These are phyloP conservation scores for Lamellibrachia luymesi DNA, from an alignment of 1,140 invertebrate species.

Conservation along the genomic window DNA sequence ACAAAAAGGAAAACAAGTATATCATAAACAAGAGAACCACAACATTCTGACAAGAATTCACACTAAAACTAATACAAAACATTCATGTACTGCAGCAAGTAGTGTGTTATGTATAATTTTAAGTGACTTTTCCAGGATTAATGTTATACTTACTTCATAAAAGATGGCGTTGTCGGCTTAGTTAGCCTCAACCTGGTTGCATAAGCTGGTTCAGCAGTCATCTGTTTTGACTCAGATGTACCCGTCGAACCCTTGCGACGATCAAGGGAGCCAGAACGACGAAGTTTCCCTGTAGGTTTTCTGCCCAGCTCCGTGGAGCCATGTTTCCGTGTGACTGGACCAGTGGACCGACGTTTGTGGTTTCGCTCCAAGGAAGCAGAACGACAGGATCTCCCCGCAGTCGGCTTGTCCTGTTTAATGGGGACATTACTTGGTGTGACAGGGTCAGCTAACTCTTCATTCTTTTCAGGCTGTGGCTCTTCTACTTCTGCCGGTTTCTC, in stretches of 20 bases:
- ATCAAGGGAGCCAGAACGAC: not conserved
- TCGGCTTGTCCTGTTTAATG: not conserved
- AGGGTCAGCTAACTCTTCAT: not conserved
- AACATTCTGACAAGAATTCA: too few species aligned
- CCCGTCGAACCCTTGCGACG: not conserved
- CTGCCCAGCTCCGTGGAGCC: not conserved
- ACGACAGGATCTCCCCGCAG: not conserved
- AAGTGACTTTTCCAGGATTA: too few species aligned
- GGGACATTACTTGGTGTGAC: not conserved
- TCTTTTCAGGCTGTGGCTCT: not conserved
- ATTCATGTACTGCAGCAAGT: too few species aligned
- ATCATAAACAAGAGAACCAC: not conserved
- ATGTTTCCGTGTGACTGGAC: not conserved
- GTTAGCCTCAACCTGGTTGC: conserved; percentile 27
- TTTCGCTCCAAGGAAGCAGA: not conserved
- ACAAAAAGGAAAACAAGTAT: not conserved
- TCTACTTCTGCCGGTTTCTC: not conserved
- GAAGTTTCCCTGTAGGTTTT: not conserved
- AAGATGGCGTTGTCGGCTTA: conserved; percentile 36
- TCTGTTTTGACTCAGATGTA: not conserved
- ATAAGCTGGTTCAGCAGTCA: not conserved
- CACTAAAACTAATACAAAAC: too few species aligned
- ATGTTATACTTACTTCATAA: conserved; percentile 30
- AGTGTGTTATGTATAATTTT: too few species aligned
- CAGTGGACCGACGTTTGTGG: not conserved